These are phyloP conservation scores for Aphaenogaster rudis DNA, from an alignment of 1,140 invertebrate genomes.

Conservation along the genomic window DNA sequence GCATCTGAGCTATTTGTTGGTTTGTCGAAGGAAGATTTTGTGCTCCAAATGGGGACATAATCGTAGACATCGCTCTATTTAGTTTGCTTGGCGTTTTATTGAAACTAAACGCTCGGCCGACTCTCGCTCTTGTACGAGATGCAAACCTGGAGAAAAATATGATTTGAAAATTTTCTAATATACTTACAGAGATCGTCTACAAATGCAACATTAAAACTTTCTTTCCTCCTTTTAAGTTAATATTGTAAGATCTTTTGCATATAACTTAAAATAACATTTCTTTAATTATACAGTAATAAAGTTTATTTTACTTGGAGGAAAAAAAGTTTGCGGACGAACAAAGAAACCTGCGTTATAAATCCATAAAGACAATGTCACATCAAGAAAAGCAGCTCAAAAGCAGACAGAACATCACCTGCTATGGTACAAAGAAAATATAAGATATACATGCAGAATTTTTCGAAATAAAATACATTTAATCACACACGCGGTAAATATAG, in stretches of 20 bases:
- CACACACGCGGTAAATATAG: background rate
- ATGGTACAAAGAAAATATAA: conserved; percentile 34
- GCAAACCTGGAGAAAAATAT: conserved; percentile 89
- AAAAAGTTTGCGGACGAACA: conserved; percentile 72
- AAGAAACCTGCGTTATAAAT: conserved; percentile 61
- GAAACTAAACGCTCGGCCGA: conserved; percentile 97
- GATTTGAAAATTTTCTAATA: conserved; percentile 46
- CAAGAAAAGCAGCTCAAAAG: conserved; percentile 75
- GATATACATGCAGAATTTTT: conserved; percentile 62
- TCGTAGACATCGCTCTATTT: conserved; percentile 97
- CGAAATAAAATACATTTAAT: background rate
- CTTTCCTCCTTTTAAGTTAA: conserved; percentile 56
- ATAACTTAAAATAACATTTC: background rate
- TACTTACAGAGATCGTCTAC: conserved; percentile 10
- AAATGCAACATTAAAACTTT: conserved; percentile 73
- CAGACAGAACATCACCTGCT: conserved; percentile 35
- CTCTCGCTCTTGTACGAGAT: conserved; percentile 94
- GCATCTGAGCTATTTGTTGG: conserved; percentile 92
- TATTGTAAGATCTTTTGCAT: background rate
- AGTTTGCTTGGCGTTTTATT: conserved; percentile 97
- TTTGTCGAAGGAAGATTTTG: conserved; percentile 91
- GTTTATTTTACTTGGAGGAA: conserved; percentile 50
- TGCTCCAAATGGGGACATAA: conserved; percentile 96
- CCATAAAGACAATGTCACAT: conserved; percentile 62
- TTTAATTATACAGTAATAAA: conserved; percentile 28